Evolutionary conservation across 2,113 vertebrate genomes (phyloP), one percentile per base, ranked within the genome.

Genomic region (Tretioscincus oriximinensis): DNA sequence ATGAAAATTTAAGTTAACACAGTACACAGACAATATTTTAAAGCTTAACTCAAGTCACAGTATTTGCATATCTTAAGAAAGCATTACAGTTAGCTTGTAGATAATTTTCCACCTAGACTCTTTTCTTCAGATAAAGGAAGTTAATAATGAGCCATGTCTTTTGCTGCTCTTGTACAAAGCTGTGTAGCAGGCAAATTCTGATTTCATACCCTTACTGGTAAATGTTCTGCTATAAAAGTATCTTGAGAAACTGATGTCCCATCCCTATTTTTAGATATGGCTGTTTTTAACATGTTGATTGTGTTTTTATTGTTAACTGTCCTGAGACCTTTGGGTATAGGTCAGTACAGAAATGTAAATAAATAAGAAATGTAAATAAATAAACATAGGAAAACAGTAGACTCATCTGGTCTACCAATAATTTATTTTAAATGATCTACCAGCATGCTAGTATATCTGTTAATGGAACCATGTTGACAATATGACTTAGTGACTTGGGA

Each of bases 51-150:
- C 11, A 51, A 41, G 7, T 10, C 45, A 66, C 7, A 72, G 4
- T 60, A 78, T 68, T 60, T 71, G 35, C 18, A 29, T 58, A 31
- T 63, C 70, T 18, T 71, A 28, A 80, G 41, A 80, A 80, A 80
- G 22, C 58, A 71, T 22, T 18, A 72, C 35, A 7, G 41, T 63
- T 70, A 76, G 11, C 4, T 61, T 61, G 26, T 47, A 18, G 9
- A 78, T 10, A 1, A 29, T 49, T 78, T 29, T 41, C 83, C 49
- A 73, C 11, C 21, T 68, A 54, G 72, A 64, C 35, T 47, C 65
- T 26, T 41, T 11, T 65, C 74, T 9, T 21, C 73, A 70, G 12
- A 45, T 14, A 28, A 61, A 6, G 16, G 51, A 81, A 9, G 80
- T 29, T 81, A 20, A 22, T 7, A 78, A 4, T 67, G 29, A 29